Evolutionary conservation across 2,888 invertebrate genomes (phyloP).

Genomic region (Hermodice carunculata): DNA sequence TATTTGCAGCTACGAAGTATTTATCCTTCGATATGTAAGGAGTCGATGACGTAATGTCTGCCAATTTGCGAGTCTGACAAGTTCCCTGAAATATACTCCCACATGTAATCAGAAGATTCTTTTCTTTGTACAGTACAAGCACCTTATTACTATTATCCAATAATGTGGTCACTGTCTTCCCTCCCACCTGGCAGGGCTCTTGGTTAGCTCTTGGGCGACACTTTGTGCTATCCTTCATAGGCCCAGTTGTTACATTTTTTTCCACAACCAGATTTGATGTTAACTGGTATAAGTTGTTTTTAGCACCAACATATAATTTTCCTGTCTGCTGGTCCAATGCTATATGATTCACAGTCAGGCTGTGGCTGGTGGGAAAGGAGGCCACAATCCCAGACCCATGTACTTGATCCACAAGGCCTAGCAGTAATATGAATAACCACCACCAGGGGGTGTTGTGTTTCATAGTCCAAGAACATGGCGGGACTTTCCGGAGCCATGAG

Average conservation of each 20-base stretch:
- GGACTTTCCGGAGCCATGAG: no score
- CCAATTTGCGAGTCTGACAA: slow-evolving; percentile 55
- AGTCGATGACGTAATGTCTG: slow-evolving; percentile 44
- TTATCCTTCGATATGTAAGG: not conserved
- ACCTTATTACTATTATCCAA: slow-evolving; percentile 63
- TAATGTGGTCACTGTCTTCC: not conserved
- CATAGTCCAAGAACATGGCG: no score
- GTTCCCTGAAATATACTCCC: slow-evolving; percentile 64
- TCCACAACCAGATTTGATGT: not conserved
- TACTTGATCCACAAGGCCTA: no score
- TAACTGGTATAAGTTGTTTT: slow-evolving; percentile 11
- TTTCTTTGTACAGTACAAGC: slow-evolving; percentile 51
- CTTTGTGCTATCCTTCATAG: not conserved
- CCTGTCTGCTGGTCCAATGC: slow-evolving; percentile 10
- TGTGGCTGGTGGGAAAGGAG: not conserved
- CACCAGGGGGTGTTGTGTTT: no score
- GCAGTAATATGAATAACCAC: no score
- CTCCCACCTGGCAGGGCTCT: not conserved
- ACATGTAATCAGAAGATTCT: slow-evolving; percentile 60
- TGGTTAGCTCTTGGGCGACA: not conserved
- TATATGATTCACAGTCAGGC: slow-evolving; percentile 5
- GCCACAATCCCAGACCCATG: no score
- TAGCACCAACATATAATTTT: slow-evolving; percentile 12
- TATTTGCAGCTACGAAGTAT: slow-evolving; percentile 28
- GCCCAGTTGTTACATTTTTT: slow-evolving; percentile 6